A percentile compares a stretch with the other conserved stretches of the same genome.
These are phyloP conservation scores for Nerophis lumbriciformis DNA, from an alignment of 2,113 vertebrate genomes.

Conservation along the genomic window DNA sequence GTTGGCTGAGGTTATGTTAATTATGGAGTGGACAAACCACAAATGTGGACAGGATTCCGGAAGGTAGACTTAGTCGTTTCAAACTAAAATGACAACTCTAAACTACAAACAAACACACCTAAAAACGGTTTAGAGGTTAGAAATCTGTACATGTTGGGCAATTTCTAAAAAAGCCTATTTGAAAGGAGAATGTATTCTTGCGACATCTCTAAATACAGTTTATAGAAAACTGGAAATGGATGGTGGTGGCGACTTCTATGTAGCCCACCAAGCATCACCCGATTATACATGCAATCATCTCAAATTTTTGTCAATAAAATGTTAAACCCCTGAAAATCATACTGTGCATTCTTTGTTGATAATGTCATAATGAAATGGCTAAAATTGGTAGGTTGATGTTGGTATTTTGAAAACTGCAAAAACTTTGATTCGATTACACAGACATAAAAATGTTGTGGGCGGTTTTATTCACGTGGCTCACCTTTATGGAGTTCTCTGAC, in stretches of 20 bases:
- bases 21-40: slow-evolving; percentile 21
- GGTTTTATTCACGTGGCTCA: background rate
- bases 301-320: too few relatives aligned
- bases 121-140: slow-evolving; percentile 55
- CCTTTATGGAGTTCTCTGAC: slow-evolving; percentile 6
- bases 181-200: slow-evolving; percentile 12
- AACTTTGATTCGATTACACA: too few relatives aligned
- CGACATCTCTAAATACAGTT: background rate
- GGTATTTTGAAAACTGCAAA: too few relatives aligned
- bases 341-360: too few relatives aligned
- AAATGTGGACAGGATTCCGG: slow-evolving; percentile 30
- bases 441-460: too few relatives aligned
- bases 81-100: slow-evolving; percentile 27
- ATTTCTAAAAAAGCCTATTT: slow-evolving; percentile 28
- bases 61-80: slow-evolving; percentile 41
- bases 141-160: slow-evolving; percentile 34
- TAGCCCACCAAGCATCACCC: background rate
- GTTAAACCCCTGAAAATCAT: too few relatives aligned
- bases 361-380: too few relatives aligned
- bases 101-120: slow-evolving; percentile 51
- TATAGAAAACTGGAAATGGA: background rate
- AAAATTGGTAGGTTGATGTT: too few relatives aligned
- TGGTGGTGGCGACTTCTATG: background rate
- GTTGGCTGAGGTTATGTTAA: slow-evolving; percentile 31
- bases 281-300: background rate